A percentile compares a stretch with the other conserved stretches of the same genome.
These are phyloP conservation scores for Aurelia aurita DNA, from an alignment of 30 jellyfish, hydroid and myxozoan species.

Conservation along the genomic window DNA sequence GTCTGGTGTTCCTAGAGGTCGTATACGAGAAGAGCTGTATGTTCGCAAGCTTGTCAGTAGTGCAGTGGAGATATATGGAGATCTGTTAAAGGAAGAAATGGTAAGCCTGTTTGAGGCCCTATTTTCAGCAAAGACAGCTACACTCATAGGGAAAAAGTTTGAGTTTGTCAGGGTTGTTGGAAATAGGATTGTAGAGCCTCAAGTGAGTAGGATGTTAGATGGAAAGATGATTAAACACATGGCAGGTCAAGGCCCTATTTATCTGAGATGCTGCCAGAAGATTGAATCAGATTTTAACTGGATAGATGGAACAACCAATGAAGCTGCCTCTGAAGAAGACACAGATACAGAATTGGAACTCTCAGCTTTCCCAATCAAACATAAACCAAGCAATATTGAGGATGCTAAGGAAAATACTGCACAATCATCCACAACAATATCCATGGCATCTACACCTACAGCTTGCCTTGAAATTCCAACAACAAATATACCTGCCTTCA, in stretches of 20 bases:
- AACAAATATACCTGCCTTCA: too few relatives aligned
- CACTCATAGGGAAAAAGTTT: background rate
- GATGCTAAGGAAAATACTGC: too few relatives aligned
- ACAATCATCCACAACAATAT: too few relatives aligned
- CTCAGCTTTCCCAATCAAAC: too few relatives aligned
- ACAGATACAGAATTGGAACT: background rate
- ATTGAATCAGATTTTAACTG: constrained; percentile 1
- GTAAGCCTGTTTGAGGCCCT: background rate
- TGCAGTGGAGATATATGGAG: background rate
- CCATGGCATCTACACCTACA: too few relatives aligned
- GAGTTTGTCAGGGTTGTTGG: constrained; percentile 13
- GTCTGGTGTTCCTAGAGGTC: constrained; percentile 11
- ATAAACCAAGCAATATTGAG: too few relatives aligned
- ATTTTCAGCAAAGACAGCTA: background rate
- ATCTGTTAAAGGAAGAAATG: background rate
- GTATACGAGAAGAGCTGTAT: constrained; percentile 7
- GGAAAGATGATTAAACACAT: constrained; percentile 5
- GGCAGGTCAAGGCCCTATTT: constrained; percentile 13
- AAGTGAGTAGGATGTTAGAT: background rate
- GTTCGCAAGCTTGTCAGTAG: background rate
- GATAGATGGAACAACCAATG: constrained; percentile 6
- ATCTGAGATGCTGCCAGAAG: constrained; percentile 3
- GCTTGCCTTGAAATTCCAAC: too few relatives aligned
- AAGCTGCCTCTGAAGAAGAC: constrained; percentile 1
- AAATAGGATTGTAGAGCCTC: constrained; percentile 5